phyloP scores from a whole-genome alignment of 2,888 invertebrate genomes.

The Rhagium mordax region DNA sequence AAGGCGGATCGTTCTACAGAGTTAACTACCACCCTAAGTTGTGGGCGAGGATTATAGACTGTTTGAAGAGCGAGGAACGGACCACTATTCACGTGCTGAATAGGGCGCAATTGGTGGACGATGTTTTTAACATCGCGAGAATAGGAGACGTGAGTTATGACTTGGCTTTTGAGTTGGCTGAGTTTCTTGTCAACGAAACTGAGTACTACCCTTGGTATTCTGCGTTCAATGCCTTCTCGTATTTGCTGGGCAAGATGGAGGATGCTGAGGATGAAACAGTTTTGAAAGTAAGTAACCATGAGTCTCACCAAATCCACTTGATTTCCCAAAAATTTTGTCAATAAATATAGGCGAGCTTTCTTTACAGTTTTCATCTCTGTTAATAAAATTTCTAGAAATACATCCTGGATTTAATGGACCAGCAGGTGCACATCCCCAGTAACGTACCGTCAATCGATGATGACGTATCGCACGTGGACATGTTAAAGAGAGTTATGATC shows the following conservation, averaged over 20 bases:
- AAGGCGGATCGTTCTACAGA: slow-evolving; percentile 70
- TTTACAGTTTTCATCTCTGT: not conserved
- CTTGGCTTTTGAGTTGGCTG: slow-evolving; percentile 76
- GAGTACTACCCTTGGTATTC: slow-evolving; percentile 87
- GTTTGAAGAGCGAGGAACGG: slow-evolving; percentile 68
- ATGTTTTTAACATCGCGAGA: slow-evolving; percentile 82
- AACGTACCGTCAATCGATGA: not conserved
- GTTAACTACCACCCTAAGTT: slow-evolving; percentile 77
- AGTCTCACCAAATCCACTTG: too few relatives aligned
- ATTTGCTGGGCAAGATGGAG: slow-evolving; percentile 44
- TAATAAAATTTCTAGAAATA: slow-evolving; percentile 11
- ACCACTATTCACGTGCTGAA: slow-evolving; percentile 76
- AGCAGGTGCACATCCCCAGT: not conserved
- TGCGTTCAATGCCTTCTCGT: slow-evolving; percentile 72
- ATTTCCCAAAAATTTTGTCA: too few relatives aligned
- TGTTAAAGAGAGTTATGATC: slow-evolving; percentile 74
- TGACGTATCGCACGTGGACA: slow-evolving; percentile 68
- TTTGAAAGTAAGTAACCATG: slow-evolving; percentile 36
- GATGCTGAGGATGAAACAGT: slow-evolving; percentile 32
- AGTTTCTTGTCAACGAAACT: slow-evolving; percentile 79
- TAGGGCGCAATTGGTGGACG: slow-evolving; percentile 85
- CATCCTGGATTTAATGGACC: slow-evolving; percentile 15
- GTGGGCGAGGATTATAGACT: slow-evolving; percentile 72
- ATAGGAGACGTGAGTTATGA: slow-evolving; percentile 76
- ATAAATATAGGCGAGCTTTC: not conserved